These are phyloP conservation scores for Hassar affinis DNA, from an alignment of 2,113 vertebrate genomes.

Conservation along the genomic window DNA sequence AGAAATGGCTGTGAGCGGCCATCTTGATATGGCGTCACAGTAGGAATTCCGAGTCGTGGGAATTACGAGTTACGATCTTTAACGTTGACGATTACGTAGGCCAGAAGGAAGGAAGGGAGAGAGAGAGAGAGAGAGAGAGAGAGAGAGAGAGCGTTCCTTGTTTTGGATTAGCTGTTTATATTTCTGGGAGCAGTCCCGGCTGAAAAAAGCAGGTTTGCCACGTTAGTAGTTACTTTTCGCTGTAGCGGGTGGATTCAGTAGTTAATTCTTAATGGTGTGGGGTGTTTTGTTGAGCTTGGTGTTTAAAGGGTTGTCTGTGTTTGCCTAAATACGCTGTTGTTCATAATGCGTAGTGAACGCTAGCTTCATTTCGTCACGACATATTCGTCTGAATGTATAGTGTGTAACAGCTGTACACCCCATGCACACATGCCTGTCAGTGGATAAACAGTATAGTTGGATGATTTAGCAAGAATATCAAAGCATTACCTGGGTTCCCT, in stretches of 20 bases:
- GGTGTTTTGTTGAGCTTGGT: neutral
- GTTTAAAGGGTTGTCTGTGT: neutral
- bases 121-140: too few relatives aligned
- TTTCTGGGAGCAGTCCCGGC: neutral
- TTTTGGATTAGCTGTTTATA: conserved; percentile 17
- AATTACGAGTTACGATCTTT: neutral
- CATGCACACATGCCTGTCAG: neutral
- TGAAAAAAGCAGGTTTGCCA: conserved; percentile 35
- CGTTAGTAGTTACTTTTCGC: neutral
- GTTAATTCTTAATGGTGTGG: too few relatives aligned
- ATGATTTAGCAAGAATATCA: neutral
- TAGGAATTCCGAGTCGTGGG: neutral
- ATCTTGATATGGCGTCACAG: conserved; percentile 1
- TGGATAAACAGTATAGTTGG: neutral
- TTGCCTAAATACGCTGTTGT: neutral
- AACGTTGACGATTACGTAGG: neutral
- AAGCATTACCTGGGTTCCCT: neutral
- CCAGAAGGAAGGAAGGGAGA: conserved; percentile 41
- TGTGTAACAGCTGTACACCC: neutral
- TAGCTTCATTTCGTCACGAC: neutral
- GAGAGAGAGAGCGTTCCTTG: conserved; percentile 4
- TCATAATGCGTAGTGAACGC: conserved; percentile 1
- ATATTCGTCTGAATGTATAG: neutral
- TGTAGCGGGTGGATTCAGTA: neutral
- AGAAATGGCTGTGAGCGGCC: neutral